These are phyloP conservation scores for Drosophila parvula DNA, from an alignment of 1,140 invertebrate species.

Conservation along the genomic window DNA sequence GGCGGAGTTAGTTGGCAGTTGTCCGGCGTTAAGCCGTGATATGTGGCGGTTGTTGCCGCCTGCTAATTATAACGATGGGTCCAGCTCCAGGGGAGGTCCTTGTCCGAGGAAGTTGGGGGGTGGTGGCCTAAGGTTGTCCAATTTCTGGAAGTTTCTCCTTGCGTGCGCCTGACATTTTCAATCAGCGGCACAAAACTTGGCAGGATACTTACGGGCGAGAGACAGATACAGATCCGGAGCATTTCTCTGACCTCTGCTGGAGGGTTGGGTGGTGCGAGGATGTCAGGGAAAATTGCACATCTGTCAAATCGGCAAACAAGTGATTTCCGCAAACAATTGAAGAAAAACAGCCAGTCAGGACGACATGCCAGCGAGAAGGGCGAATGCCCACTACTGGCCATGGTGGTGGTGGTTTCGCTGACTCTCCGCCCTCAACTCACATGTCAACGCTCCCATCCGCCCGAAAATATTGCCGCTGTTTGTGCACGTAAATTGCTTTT, in stretches of 20 bases:
- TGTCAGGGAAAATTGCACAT: constrained; percentile 82
- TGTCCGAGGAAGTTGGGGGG: neutral
- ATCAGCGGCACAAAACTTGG: constrained; percentile 51
- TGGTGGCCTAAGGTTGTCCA: constrained; percentile 9
- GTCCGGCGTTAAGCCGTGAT: constrained; percentile 45
- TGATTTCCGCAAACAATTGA: constrained; percentile 82
- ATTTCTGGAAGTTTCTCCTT: constrained; percentile 47
- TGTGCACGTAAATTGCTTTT: constrained; percentile 83
- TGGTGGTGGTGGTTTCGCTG: constrained; percentile 41
- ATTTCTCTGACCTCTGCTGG: constrained; percentile 56
- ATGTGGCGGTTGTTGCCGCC: constrained; percentile 46
- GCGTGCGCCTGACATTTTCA: constrained; percentile 76
- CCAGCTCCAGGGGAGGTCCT: neutral
- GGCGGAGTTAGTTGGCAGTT: constrained; percentile 29
- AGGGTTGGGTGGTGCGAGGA: constrained; percentile 56
- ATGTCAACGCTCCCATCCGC: constrained; percentile 57
- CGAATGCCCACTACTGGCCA: constrained; percentile 27
- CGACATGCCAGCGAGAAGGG: constrained; percentile 1
- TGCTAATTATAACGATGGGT: constrained; percentile 68
- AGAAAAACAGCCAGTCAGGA: constrained; percentile 71
- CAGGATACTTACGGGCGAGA: constrained; percentile 23
- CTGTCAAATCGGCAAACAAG: constrained; percentile 82
- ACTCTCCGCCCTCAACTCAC: constrained; percentile 35
- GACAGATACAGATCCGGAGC: constrained; percentile 18
- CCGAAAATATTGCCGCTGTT: constrained; percentile 61